Conservation (phyloP, 2,113 vertebrate genomes). For the Hemiprocne comata region DNA sequence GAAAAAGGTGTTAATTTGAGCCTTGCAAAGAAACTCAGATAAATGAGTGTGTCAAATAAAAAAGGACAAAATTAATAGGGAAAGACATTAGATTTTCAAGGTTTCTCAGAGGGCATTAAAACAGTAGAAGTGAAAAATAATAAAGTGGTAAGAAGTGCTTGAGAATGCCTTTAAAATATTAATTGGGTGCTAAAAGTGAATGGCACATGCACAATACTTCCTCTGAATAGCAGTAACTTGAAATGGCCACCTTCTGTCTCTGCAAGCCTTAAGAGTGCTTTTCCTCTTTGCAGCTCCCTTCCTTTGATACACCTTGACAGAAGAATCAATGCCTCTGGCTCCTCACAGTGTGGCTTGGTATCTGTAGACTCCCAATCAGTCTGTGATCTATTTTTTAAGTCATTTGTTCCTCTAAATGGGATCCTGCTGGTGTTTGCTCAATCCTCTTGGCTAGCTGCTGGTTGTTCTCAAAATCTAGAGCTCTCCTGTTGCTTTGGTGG, state of each 20-base stretch:
- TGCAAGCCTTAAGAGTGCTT: background rate
- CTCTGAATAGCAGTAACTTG: background rate
- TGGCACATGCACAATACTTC: background rate
- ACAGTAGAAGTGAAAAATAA: slow-evolving; percentile 34
- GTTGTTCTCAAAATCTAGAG: background rate
- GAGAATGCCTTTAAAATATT: slow-evolving; percentile 35
- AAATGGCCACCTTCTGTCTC: slow-evolving; percentile 14
- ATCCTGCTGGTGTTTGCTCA: background rate
- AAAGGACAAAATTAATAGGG: slow-evolving; percentile 2
- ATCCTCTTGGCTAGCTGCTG: slow-evolving; percentile 15
- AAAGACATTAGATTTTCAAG: background rate
- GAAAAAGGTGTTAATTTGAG: background rate
- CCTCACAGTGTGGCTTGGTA: background rate
- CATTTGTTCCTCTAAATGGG: slow-evolving; percentile 41
- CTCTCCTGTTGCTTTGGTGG: background rate
- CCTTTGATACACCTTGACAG: slow-evolving; percentile 22
- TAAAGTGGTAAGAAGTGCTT: background rate
- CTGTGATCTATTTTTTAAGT: slow-evolving; percentile 48
- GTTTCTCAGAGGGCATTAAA: slow-evolving; percentile 2
- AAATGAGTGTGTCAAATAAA: background rate
- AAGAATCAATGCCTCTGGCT: background rate
- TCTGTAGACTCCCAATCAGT: background rate
- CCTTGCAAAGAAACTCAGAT: background rate
- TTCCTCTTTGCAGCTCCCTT: background rate
- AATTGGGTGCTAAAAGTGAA: slow-evolving; percentile 34